Base-by-base conservation (phyloP, 2,113 vertebrate species). In the Otolemur garnettii region DNA sequence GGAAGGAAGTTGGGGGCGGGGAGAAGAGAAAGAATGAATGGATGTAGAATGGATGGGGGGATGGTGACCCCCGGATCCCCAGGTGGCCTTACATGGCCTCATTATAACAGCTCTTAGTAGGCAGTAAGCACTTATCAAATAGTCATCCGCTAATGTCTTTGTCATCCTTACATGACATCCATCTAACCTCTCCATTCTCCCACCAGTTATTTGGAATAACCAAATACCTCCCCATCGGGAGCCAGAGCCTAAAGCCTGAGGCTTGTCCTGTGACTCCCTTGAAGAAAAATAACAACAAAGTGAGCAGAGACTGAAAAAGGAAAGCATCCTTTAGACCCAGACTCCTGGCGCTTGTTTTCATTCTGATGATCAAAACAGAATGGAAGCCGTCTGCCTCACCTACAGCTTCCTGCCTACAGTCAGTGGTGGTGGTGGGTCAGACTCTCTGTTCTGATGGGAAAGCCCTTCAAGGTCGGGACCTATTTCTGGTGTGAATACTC, bases 351-450 rank as follows among this genome's bases (percentile, higher is more conserved):
- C 26, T 74, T 69, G 50, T 42, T 66, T 86, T 71, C 11, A 45
- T 68, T 69, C 55, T 28, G 53, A 68, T 26, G n/a, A 77, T 55
- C 9, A 38, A 45, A 57, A 86, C 18, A n/a, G 57, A 84, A 42
- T 0, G 35, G 50, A 50, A 59, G 55, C 4, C 3, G 7, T 3
- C 35, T 0, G 7, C 4, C 30, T 4, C 3, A 0, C 15, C 57
- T 19, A 10, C 18, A 0, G 12, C 4, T 64, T 83, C 42, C 80
- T 42, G 62, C 57, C 5, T 2, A 3, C 0, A 38, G 17, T 15
- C 2, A 0, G 7, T 0, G 4, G 33, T 0, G 0, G 42, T 21
- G 10, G 50, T 10, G 33, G 64, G 18, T 7, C 42, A 4, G 0
- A 2, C 1, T 1, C 30, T 22, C 42, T 57, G 21, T 71, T 59